These are phyloP conservation scores for Myopa tessellatipennis DNA, from an alignment of 2,888 invertebrate species.

Conservation along the genomic window DNA sequence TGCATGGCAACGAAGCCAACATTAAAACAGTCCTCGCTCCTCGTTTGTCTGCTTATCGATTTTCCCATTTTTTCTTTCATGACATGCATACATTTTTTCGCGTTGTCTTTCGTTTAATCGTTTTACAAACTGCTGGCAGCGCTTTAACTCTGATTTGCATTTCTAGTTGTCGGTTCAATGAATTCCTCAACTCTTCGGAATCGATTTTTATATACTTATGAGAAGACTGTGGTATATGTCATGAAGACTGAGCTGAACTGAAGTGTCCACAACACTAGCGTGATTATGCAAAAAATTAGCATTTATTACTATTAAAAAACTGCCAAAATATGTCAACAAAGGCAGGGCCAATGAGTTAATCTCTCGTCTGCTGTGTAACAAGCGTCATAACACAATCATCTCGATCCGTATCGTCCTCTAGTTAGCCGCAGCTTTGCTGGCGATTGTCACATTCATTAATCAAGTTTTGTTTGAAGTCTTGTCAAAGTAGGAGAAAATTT, in stretches of 20 bases:
- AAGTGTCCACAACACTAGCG: background rate
- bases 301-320: background rate
- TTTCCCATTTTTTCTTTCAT: background rate
- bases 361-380: no score
- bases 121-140: background rate
- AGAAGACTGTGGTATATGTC: no score
- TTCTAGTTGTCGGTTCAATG: slow-evolving; percentile 15
- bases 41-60: slow-evolving; percentile 18
- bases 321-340: background rate
- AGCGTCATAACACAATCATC: no score
- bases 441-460: no score
- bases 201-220: no score
- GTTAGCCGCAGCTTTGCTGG: no score
- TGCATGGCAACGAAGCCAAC: slow-evolving; percentile 3
- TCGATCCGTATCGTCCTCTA: no score
- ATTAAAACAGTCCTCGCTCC: background rate
- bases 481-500: no score
- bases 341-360: background rate
- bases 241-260: background rate
- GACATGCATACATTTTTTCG: background rate
- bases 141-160: slow-evolving; percentile 9
- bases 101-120: background rate
- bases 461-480: no score
- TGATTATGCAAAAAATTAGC: background rate
- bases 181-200: background rate